Evolutionary conservation across 2,113 vertebrate genomes (phyloP), one percentile per base, ranked within the genome.

Genomic region (Scalopus aquaticus): DNA sequence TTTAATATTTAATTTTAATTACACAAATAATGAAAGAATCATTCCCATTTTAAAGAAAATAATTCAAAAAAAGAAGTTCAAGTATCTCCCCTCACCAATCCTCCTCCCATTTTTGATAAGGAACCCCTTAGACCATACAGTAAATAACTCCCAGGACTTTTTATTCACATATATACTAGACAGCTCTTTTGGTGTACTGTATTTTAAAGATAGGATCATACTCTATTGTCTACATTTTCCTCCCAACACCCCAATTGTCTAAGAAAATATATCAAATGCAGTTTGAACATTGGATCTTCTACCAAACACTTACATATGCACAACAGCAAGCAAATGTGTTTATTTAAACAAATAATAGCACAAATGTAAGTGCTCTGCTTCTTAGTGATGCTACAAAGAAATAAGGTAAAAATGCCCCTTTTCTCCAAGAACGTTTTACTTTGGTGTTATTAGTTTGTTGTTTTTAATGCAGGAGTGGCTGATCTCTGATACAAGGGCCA

Each of bases 1-100:
- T 88, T 87, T 86, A 92, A 80, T 37, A 80, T 32, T 35, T 65
- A 92, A 88, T 86, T 91, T 91, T 83, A 69, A 91, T 77, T 81
- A 28, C 85, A 94, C 54, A 81, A 81, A 92, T 80, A 89, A 93
- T 76, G 8, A 11, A 72, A 82, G 69, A 73, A 80, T 70, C 42
- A 62, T 67, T 94, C 42, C 87, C 13, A 51, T 91, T 90, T 83
- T 78, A 83, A 87, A 89, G 58, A 77, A 87, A 80, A 62, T 67
- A 90, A 80, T 67, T 84, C 46, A 78, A 16, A 67, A 74, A 74
- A 87, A n/a, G n/a, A 83, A 77, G 42, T 26, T 60, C 91, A 96
- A 87, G 32, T 49, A 74, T 22, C 1, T 9, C 26, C 65, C 5
- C 30, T 64, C 26, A 85, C 42, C 22, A 80, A 67, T 49, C 13